Evolutionary conservation across 2,113 vertebrate species (phyloP), one percentile per base, ranked within the genome.

Genomic region (Tachycineta bicolor): DNA sequence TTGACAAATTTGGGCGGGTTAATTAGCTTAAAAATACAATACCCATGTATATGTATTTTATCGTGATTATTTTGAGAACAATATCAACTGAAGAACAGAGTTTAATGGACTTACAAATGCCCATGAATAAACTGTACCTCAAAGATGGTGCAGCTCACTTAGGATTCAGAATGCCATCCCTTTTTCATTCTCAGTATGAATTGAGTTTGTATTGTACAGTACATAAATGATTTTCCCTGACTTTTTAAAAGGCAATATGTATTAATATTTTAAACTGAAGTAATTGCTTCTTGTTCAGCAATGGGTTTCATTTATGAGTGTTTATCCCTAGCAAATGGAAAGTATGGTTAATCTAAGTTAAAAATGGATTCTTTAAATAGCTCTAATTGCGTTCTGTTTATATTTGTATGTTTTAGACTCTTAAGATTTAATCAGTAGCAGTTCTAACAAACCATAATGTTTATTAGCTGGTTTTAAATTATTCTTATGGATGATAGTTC

Each of bases 241-340:
- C 97, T 98, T 98, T 98, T 98, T 93, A 97, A 98, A 98, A 98
- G 97, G 97, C 97, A 64, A 81, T 88, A 69, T 90, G 88, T 98
- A 98, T 98, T 98, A 98, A 98, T 98, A 98, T 98, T 98, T 98
- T 98, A 98, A 98, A 98, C 97, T 97, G 98, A 98, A 98, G 98
- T 98, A 98, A 98, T 98, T 98, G 98, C 98, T 98, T 98, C 97
- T 98, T 98, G 97, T 97, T 98, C 95, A 95, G 96, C 97, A 98
- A 95, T 97, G 97, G 96, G 87, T 98, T 98, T 98, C 98, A 97
- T 98, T 98, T 98, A 98, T 98, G 97, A 98, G 96, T 98, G 97
- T 98, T 98, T 98, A 98, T 98, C 98, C 93, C 93, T 80, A 74
- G 96, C 98, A 98, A 98, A 98, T 98, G 98, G 97, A 97, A 98